Base-by-base conservation (phyloP, 2,888 invertebrate species). In the Andrena hattorfiana region DNA sequence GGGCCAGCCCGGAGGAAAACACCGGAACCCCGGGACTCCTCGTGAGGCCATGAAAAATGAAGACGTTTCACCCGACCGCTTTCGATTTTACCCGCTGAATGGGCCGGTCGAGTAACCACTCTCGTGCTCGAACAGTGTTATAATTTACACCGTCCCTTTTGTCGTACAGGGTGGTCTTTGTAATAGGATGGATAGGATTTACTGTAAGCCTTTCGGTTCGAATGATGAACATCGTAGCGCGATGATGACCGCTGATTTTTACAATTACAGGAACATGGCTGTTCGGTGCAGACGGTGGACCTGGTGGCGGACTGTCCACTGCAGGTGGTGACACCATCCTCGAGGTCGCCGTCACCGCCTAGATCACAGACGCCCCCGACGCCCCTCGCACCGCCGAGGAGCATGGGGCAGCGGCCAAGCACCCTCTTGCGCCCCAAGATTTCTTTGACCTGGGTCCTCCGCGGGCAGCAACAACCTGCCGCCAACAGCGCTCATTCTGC, bases 401-500 rank as follows among this genome's bases (percentile, higher is more conserved):
- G 88, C 81, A 93, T 93, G 93, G 93, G 93, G 71, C 93, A 93
- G 86, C 89, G 92, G 77, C 87, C 93, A 63, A 93, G 93, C 83
- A 88, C 91, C 54, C 81, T 90, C 32, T 85, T 92, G 83, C 91
- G 92, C 89, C 95, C 97, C 85, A 97, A 97, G 94, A 95, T 97
- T 93, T 97, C 97, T 76, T 95, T 97, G 76, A 97, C 97, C 71
- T 97, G 97, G 97, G 96, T 97, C 76, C 94, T 97, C 56, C 96
- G 96, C 90, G 96, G 96, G 86, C 96, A 96, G 88, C 94, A 91
- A 51, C 89, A 89, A 35, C 77, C 90, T 35, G 92, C 82, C 16
- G 84, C 85, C 91, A 87, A 74, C 35, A 68, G 56, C 48, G 62
- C 30, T 54, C 83, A 81, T 63, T 49, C 83, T 2, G 32, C 81